Evolutionary conservation across 53 echinoderm and acorn worm species (phyloP).

Genomic region (Temnopleurus reevesii): DNA sequence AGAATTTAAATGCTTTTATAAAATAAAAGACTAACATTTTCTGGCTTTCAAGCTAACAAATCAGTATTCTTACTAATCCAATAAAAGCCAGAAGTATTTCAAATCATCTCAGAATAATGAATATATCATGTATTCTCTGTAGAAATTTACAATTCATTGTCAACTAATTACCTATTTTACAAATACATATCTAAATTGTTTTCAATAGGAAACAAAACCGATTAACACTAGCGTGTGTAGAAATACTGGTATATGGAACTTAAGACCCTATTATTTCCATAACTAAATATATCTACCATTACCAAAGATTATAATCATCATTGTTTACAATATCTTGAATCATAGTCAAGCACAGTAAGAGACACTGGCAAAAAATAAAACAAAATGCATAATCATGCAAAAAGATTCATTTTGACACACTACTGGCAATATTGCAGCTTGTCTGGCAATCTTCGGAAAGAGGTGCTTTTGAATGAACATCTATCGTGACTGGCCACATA

Average conservation of each 20-base stretch:
- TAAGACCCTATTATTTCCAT: background rate
- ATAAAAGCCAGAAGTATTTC: conserved; percentile 3
- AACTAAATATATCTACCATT: background rate
- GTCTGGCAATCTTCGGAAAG: background rate
- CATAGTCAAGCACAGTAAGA: background rate
- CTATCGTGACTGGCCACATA: background rate
- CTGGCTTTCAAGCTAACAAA: background rate
- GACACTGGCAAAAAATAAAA: background rate
- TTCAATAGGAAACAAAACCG: background rate
- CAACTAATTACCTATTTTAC: conserved; percentile 16
- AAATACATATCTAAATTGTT: conserved; percentile 24
- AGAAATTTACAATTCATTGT: conserved; percentile 33
- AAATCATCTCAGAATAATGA: conserved; percentile 7
- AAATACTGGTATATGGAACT: conserved; percentile 24
- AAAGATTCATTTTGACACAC: background rate
- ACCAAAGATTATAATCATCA: background rate
- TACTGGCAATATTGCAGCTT: background rate
- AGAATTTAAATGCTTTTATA: conserved; percentile 2
- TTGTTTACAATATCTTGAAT: background rate
- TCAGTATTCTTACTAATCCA: conserved; percentile 5
- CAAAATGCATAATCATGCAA: too few relatives aligned
- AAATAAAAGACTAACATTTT: background rate
- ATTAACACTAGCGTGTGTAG: background rate
- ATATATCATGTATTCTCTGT: background rate
- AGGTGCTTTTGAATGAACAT: background rate